Base-by-base conservation (phyloP, 2,113 vertebrate genomes). In the Mormyrus iriodes region DNA sequence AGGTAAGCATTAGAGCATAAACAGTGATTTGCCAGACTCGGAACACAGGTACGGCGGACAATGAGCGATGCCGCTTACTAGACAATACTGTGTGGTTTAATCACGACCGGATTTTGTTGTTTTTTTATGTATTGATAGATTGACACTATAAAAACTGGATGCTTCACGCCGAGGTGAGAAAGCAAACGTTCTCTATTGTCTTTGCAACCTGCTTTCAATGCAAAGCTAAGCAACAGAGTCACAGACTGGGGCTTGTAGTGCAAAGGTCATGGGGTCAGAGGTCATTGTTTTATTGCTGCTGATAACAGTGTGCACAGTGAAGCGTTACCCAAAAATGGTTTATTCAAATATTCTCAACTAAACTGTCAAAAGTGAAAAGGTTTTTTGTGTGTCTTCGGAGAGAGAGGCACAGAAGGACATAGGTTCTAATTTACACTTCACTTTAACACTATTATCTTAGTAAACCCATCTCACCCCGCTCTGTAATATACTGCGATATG, bases 141-240 rank as follows among this genome's bases (percentile, higher is more conserved):
- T 92, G 93, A 93, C 93, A 94, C 94, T 90, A 91, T 95, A 93
- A 94, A 95, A 95, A 94, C 95, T 92, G 95, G 93, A 94, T 93
- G 90, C 94, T 94, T 91, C 94, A 93, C 92, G 93, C 93, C 93
- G 93, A 95, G 94, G 95, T 95, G 94, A 95, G 93, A 92, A 95
- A 95, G 94, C 35, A 95, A 87, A 93, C 94, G 95, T 95, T 94
- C 93, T 93, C 93, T 94, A 93, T 94, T 94, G 94, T 90, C 17
- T 86, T 91, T 93, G 93, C 92, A 31, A 31, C 3, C 10, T 31
- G 61, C 27, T 0, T 3, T n/a, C 3, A 31, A 9, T 13, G 61
- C 10, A 69, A 69, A 69, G 10, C n/a, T 31, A 65, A 65, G 61
- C 2, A 27, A 27, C 61, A 27, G 58, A n/a, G 24, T 31, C 61